These are phyloP conservation scores for Sternotherus odoratus DNA, from an alignment of 2,797 vertebrate genomes.

Conservation along the genomic window DNA sequence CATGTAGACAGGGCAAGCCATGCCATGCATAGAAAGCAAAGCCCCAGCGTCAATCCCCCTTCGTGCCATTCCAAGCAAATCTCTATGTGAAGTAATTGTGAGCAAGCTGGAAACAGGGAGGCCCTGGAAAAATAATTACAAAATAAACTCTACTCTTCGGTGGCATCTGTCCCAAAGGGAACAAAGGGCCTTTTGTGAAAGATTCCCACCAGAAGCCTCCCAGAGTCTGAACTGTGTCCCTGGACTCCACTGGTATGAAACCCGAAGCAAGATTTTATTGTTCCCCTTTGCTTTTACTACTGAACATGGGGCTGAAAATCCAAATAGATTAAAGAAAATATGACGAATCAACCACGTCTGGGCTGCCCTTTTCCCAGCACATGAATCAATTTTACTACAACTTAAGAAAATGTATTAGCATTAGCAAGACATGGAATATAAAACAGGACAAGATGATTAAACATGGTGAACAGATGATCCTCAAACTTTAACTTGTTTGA, in stretches of 20 bases:
- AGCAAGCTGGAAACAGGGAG: constrained; percentile 45
- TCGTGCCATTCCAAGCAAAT: constrained; percentile 58
- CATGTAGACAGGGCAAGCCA: constrained; percentile 47
- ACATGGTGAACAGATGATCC: not conserved
- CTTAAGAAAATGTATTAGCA: constrained; percentile 8
- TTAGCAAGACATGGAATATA: constrained; percentile 11
- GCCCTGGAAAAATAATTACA: constrained; percentile 64
- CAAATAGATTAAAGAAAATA: constrained; percentile 31
- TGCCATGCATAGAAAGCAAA: constrained; percentile 67
- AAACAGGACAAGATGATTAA: constrained; percentile 1
- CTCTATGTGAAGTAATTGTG: constrained; percentile 50
- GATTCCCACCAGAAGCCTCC: constrained; percentile 57
- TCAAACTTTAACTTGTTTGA: not conserved
- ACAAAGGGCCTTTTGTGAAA: constrained; percentile 78
- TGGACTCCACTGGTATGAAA: constrained; percentile 28
- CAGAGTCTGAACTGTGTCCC: constrained; percentile 55
- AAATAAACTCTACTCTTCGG: constrained; percentile 64
- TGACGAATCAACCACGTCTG: constrained; percentile 21
- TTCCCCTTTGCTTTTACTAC: constrained; percentile 44
- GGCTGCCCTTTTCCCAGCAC: constrained; percentile 30
- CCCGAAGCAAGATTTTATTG: constrained; percentile 54
- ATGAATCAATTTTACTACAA: constrained; percentile 1
- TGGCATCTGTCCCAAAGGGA: constrained; percentile 72
- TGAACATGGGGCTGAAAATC: not conserved
- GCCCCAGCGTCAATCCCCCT: constrained; percentile 36